Evolutionary conservation across 2,113 vertebrate genomes (phyloP).

Genomic region (Myotis davidii): DNA sequence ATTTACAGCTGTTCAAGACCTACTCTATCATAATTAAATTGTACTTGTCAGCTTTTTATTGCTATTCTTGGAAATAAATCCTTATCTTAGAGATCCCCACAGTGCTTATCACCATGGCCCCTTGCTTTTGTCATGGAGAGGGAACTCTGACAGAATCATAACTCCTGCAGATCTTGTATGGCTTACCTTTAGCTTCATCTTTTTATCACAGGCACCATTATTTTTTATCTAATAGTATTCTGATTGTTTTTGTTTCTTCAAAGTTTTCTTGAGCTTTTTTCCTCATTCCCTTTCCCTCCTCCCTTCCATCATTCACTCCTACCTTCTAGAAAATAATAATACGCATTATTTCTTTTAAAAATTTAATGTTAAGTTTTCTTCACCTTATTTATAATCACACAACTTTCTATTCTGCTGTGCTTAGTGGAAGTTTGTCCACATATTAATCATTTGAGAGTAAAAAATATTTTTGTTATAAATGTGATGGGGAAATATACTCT

Average conservation of each 20-base stretch:
- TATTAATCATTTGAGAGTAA: not conserved
- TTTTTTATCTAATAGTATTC: slow-evolving; percentile 35
- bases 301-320: not conserved
- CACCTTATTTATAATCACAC: not conserved
- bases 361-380: not conserved
- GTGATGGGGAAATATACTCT: not conserved
- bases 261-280: not conserved
- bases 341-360: not conserved
- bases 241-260: not conserved
- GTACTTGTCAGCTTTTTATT: slow-evolving; percentile 84
- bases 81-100: slow-evolving; percentile 75
- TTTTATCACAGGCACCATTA: slow-evolving; percentile 51
- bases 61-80: slow-evolving; percentile 83
- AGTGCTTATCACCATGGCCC: slow-evolving; percentile 78
- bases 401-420: not conserved
- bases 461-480: not conserved
- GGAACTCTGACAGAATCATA: slow-evolving; percentile 81
- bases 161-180: slow-evolving; percentile 63
- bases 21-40: slow-evolving; percentile 86
- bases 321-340: not conserved
- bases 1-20: slow-evolving; percentile 81
- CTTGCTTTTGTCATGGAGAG: slow-evolving; percentile 80
- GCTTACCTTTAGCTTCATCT: slow-evolving; percentile 73
- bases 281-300: not conserved
- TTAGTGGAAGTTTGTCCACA: not conserved